These are phyloP conservation scores for Poecile montanus DNA, from an alignment of 2,797 vertebrate species.

Conservation along the genomic window DNA sequence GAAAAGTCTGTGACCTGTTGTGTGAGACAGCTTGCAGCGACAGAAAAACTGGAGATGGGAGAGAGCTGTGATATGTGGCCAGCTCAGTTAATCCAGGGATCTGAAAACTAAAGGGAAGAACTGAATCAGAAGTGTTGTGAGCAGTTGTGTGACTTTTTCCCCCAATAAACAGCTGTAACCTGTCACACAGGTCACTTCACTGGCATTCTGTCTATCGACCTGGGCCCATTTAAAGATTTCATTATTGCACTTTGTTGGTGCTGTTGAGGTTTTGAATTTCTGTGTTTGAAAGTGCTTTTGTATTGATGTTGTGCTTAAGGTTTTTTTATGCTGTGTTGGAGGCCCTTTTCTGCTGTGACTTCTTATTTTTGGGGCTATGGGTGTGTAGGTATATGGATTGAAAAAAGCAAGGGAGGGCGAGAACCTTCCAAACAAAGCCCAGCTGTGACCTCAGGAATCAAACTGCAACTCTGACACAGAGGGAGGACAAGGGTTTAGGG, in stretches of 20 bases:
- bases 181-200: not conserved
- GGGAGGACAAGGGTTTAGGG: not conserved
- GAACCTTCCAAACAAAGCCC: not conserved
- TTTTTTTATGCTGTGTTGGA: not conserved
- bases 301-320: not conserved
- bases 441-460: not conserved
- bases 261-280: not conserved
- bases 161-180: not conserved
- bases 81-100: not conserved
- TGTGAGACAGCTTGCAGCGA: not conserved
- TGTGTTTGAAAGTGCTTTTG: not conserved
- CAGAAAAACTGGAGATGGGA: not conserved
- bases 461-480: not conserved
- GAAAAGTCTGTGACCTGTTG: not conserved
- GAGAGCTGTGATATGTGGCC: accelerated
- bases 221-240: not conserved
- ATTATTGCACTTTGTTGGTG: not conserved
- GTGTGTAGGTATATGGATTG: not conserved
- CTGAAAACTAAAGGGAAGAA: not conserved
- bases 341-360: not conserved
- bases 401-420: not conserved
- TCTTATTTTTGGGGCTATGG: not conserved
- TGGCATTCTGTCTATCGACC: accelerated
- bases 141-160: not conserved
- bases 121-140: not conserved